phyloP scores from a whole-genome alignment of 2,113 vertebrate genomes.

The Leptocoma aspasia region DNA sequence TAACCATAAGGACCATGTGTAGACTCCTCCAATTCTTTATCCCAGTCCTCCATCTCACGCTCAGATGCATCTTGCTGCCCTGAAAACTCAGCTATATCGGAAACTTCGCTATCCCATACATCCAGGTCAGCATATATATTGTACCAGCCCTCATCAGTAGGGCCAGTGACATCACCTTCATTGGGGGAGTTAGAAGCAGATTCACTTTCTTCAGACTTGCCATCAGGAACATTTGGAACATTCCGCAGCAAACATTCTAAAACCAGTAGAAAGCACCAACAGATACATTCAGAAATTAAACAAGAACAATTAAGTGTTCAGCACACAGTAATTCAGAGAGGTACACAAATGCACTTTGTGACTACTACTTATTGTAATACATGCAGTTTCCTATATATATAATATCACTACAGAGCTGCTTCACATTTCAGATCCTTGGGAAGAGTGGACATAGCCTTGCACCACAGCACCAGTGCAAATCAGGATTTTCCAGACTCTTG shows the following conservation, averaged over 20 bases:
- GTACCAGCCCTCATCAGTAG: background rate
- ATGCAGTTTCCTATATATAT: background rate
- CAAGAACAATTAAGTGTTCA: background rate
- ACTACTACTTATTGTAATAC: background rate
- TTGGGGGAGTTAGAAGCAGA: background rate
- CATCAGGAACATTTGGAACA: background rate
- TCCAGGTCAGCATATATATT: background rate
- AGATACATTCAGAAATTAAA: background rate
- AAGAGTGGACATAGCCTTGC: background rate
- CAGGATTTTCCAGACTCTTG: background rate
- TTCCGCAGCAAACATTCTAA: background rate
- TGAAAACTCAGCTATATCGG: background rate
- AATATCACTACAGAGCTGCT: background rate
- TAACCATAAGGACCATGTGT: conserved; percentile 68
- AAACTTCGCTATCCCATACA: background rate
- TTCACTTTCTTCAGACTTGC: background rate
- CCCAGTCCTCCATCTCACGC: conserved; percentile 70
- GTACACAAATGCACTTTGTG: background rate
- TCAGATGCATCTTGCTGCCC: background rate
- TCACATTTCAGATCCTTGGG: background rate
- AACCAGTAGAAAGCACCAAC: background rate
- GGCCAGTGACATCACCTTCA: background rate
- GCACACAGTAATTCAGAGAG: background rate
- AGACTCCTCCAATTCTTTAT: conserved; percentile 67
- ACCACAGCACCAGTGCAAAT: background rate